Evolutionary conservation across 2,797 vertebrate species (phyloP), one percentile per base, ranked within the genome.

Genomic region (Lagodon rhomboides): DNA sequence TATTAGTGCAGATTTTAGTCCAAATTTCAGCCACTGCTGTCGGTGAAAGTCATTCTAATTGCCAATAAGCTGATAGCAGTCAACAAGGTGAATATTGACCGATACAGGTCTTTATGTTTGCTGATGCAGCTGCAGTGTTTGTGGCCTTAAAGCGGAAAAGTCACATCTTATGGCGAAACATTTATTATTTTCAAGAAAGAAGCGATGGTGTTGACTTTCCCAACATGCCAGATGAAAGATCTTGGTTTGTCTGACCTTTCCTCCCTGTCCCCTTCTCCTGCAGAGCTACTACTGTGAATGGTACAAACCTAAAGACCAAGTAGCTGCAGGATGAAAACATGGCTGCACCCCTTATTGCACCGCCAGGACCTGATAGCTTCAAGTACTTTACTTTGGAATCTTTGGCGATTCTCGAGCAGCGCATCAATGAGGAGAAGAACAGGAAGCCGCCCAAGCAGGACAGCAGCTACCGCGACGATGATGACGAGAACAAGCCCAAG

Each of bases 251-350:
- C 18, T 85, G 70, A 84, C 47, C n/a, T 18, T n/a, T 71, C 43
- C 23, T 60, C 27, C 77, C 56, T 56, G 18, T 64, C 3, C 73
- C 4, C 41, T 7, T 8, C 68, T 75, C 59, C 63, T 68, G 17
- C 87, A 98, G 97, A 97, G 91, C 96, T 96, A 95, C 95, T 96
- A 93, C 95, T 95, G 92, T 91, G 95, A 96, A 93, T 93, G 95
- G 95, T 95, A 91, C 96, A 93, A 93, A 95, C 93, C 94, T 95
- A 96, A 96, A 94, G 95, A 91, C 92, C 90, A 92, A 91, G 96
- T 96, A 95, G 97, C 96, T 98, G 97, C 98, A 99, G 98, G 98
- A 99, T 99, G 98, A 99, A 97, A 99, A 99, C 97, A 99, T 99
- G 98, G 98, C 98, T 96, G 97, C 96, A 69, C 97, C 96, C 96